Base-by-base conservation (phyloP, 2,888 invertebrate genomes). In the Apodemia zela region DNA sequence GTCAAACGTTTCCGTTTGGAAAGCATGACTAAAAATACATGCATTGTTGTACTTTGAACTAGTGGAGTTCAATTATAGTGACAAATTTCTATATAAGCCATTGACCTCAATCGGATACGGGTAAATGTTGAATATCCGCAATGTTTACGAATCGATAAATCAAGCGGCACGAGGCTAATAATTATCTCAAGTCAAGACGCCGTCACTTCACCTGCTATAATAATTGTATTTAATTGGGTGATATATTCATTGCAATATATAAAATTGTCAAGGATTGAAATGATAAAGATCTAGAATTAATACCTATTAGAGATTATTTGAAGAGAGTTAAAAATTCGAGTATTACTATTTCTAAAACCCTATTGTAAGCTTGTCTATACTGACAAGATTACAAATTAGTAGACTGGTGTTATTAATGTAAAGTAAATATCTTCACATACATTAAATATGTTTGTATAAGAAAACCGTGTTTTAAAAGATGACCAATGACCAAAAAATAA, bases 121-220 rank as follows among this genome's bases (percentile, higher is more conserved):
- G 82, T 81, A 75, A 81, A 80, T 81, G 72, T 73, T 66, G 54
- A 74, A 71, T 70, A 76, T 77, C 76, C 75, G 76, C 76, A 62
- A 62, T 29, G 54, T 51, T 72, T 81, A 76, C 80, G 76, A 75
- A 68, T 66, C 72, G 69, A 84, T 88, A 86, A 86, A 87, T 89
- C 85, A 86, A 83, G 71, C 72, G 70, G 75, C 75, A 73, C 78
- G 79, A 73, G 75, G 74, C 79, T 87, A 86, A 87, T 88, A 15
- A 54, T 45, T 86, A 87, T 81, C 80, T 78, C 76, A 70, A 71
- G 73, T 75, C 73, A 71, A 70, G 72, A 71, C 77, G 58, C 71
- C 72, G 80, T 77, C 60, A 13, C 15, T 38, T 0, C 38, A 38
- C 38, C 38, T 38, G 38, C 13, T 38, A 13, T 11, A 38, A 38